phyloP scores from a whole-genome alignment of 2,797 vertebrate species.

The Alauda arvensis region DNA sequence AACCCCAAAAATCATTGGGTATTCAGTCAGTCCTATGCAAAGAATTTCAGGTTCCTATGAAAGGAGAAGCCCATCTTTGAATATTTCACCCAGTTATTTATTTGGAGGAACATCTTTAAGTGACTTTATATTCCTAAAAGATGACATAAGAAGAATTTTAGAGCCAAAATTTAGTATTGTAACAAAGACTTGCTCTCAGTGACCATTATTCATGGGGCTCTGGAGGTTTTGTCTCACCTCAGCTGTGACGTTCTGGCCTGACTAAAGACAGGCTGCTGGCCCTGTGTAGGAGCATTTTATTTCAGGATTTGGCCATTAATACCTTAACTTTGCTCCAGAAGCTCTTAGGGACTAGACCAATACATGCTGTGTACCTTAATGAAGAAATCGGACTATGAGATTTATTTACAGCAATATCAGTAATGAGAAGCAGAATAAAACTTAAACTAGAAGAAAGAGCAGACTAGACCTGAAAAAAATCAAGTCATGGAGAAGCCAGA shows the following conservation, averaged over 20 bases:
- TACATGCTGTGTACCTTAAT: background rate
- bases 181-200: background rate
- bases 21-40: background rate
- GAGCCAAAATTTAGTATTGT: background rate
- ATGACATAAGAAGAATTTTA: background rate
- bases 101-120: background rate
- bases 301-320: background rate
- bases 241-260: background rate
- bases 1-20: background rate
- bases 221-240: background rate
- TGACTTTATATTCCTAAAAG: background rate
- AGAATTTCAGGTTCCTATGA: background rate
- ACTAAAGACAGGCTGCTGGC: background rate
- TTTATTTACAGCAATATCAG: conserved; percentile 44
- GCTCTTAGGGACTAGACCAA: background rate
- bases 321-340: background rate
- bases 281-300: background rate
- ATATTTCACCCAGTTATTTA: background rate
- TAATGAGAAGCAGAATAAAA: conserved; percentile 57
- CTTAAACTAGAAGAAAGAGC: conserved; percentile 15
- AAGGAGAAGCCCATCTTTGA: background rate
- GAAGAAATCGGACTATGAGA: conserved; percentile 45
- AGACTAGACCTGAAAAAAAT: conserved; percentile 19
- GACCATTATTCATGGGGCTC: accelerated
- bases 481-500: background rate